Percentiles rank a stretch among this genome's conserved stretches.
phyloP scores from a whole-genome alignment of 2,888 invertebrate species.

The Agonopterix arenella region DNA sequence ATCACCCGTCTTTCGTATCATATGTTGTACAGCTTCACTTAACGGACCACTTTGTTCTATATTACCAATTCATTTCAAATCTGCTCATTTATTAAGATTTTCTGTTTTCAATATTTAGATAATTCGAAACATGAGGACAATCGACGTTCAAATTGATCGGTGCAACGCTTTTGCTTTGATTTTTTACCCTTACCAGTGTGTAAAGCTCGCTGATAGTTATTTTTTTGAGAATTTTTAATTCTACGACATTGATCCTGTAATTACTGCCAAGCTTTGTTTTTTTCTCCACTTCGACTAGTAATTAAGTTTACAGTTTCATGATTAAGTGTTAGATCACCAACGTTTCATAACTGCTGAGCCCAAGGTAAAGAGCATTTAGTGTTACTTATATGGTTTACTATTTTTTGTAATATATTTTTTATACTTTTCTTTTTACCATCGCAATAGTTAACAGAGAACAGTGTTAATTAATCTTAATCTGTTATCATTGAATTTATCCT shows the following conservation, averaged over 20 bases:
- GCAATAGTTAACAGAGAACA: slow-evolving; percentile 1
- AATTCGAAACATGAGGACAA: slow-evolving; percentile 37
- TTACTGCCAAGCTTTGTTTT: slow-evolving; percentile 30
- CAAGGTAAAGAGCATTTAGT: not conserved
- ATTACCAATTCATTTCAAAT: not conserved
- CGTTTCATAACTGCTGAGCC: slow-evolving; percentile 16
- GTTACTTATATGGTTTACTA: too few relatives aligned
- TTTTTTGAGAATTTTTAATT: slow-evolving; percentile 33
- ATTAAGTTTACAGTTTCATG: slow-evolving; percentile 71
- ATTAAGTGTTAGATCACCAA: slow-evolving; percentile 65
- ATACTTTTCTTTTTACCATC: slow-evolving; percentile 16
- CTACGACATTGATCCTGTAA: slow-evolving; percentile 23
- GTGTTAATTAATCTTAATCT: slow-evolving; percentile 4
- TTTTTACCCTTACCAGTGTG: slow-evolving; percentile 34
- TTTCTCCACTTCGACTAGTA: slow-evolving; percentile 31
- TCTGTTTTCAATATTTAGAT: slow-evolving; percentile 20
- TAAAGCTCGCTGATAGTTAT: slow-evolving; percentile 34
- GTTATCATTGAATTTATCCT: not conserved
- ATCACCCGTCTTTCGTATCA: too few relatives aligned
- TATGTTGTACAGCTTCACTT: not conserved
- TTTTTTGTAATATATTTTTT: slow-evolving; percentile 29
- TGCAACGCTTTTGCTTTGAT: slow-evolving; percentile 14
- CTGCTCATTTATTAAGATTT: slow-evolving; percentile 2
- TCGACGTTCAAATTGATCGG: slow-evolving; percentile 33
- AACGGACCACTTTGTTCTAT: not conserved